Evolutionary conservation across 2,888 invertebrate species (phyloP).

Genomic region (Vannuccia rotundouncinata): DNA sequence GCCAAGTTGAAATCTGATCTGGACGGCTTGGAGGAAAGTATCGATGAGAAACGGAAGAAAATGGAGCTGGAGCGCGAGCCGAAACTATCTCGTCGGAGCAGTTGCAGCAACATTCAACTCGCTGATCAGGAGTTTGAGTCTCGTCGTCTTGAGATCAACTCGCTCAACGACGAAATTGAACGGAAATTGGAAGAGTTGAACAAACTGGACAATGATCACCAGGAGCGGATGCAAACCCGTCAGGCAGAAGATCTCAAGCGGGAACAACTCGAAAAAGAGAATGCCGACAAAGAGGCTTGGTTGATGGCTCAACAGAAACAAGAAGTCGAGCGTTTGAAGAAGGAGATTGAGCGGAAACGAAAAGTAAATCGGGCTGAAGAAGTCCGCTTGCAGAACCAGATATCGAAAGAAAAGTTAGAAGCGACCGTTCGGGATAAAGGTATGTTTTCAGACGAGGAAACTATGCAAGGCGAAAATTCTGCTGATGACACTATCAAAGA

Average conservation of each 20-base stretch:
- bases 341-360: constrained; percentile 40
- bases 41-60: not conserved
- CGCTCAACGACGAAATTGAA: constrained; percentile 38
- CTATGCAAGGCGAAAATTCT: too few relatives aligned
- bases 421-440: too few relatives aligned
- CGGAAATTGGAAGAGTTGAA: constrained; percentile 41
- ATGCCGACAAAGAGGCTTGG: constrained; percentile 27
- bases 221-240: constrained; percentile 41
- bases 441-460: too few relatives aligned
- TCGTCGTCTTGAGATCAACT: not conserved
- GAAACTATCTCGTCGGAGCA: not conserved
- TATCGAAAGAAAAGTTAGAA: too few relatives aligned
- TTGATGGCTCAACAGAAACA: constrained; percentile 41
- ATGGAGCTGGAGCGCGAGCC: not conserved
- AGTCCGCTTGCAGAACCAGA: too few relatives aligned
- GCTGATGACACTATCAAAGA: too few relatives aligned
- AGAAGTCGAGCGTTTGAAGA: constrained; percentile 38
- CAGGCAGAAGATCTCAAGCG: constrained; percentile 41
- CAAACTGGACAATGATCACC: constrained; percentile 39
- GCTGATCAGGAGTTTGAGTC: not conserved
- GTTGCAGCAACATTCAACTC: not conserved
- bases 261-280: not conserved
- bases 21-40: not conserved
- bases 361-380: not conserved
- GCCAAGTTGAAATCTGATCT: constrained; percentile 30